Evolutionary conservation across 2,888 invertebrate genomes (phyloP).

Genomic region (Orchestes rusci): DNA sequence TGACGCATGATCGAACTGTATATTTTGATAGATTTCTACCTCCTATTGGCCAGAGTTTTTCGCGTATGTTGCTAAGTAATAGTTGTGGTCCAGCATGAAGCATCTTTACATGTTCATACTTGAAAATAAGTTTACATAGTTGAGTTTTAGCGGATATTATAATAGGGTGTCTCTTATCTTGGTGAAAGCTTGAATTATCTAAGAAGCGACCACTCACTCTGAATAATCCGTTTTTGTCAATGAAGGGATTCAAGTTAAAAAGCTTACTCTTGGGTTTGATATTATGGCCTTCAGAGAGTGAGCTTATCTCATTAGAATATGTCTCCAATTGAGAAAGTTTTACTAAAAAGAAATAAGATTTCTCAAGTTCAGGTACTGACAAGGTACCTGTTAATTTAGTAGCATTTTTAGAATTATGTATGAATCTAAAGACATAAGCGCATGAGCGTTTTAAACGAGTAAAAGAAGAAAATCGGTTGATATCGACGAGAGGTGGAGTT

Average conservation of each 20-base stretch:
- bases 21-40: conserved; percentile 11
- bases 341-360: neutral
- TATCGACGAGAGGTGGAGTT: neutral
- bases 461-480: conserved; percentile 1
- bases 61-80: conserved; percentile 16
- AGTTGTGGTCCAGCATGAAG: conserved; percentile 18
- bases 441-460: neutral
- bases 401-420: neutral
- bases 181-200: conserved; percentile 4
- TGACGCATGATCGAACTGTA: conserved; percentile 13
- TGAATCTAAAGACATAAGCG: neutral
- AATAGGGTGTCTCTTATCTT: conserved; percentile 9
- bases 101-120: conserved; percentile 15
- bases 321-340: neutral
- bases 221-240: conserved; percentile 9
- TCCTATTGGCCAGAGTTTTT: conserved; percentile 17
- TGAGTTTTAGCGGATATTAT: conserved; percentile 5
- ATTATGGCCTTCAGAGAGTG: no score
- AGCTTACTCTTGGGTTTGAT: conserved; percentile 9
- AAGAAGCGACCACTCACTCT: conserved; percentile 15
- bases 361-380: neutral
- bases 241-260: conserved; percentile 9
- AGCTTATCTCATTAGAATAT: no score
- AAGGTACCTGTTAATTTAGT: neutral
- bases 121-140: conserved; percentile 12